These are phyloP conservation scores for Cricetomys ansorgei DNA, from an alignment of 2,113 vertebrate species.

Conservation along the genomic window DNA sequence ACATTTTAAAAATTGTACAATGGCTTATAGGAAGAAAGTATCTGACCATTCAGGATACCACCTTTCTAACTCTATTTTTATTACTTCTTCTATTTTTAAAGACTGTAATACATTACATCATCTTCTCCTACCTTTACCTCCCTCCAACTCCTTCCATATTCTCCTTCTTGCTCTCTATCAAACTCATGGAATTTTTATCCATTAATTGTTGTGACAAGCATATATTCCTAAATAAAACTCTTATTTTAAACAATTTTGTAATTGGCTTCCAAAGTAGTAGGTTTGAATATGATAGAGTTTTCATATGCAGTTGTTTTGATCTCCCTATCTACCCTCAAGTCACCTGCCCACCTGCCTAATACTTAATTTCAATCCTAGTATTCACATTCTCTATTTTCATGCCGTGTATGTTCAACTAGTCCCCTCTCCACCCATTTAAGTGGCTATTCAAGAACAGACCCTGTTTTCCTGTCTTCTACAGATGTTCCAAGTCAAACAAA, in stretches of 20 bases:
- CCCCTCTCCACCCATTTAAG: too few relatives aligned
- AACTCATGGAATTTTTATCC: not conserved
- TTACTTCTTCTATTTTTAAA: not conserved
- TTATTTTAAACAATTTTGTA: not conserved
- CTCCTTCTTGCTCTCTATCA: not conserved
- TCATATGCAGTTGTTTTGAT: not conserved
- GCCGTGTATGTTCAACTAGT: not conserved
- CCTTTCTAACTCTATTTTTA: not conserved
- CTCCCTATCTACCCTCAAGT: not conserved
- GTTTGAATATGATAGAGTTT: not conserved
- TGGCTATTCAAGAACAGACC: too few relatives aligned
- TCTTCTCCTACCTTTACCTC: not conserved
- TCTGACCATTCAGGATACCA: not conserved
- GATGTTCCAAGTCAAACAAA: not conserved
- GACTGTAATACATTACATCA: not conserved
- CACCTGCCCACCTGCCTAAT: not conserved
- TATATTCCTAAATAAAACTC: not conserved
- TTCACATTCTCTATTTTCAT: not conserved
- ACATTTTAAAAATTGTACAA: not conserved
- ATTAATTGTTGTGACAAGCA: not conserved
- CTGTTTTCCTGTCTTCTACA: not conserved
- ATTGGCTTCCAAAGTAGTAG: not conserved
- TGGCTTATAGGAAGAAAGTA: not conserved
- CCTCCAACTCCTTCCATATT: not conserved
- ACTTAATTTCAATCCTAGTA: not conserved